Base-by-base conservation (phyloP, 2,888 invertebrate genomes). In the Ochlodes sylvanus region DNA sequence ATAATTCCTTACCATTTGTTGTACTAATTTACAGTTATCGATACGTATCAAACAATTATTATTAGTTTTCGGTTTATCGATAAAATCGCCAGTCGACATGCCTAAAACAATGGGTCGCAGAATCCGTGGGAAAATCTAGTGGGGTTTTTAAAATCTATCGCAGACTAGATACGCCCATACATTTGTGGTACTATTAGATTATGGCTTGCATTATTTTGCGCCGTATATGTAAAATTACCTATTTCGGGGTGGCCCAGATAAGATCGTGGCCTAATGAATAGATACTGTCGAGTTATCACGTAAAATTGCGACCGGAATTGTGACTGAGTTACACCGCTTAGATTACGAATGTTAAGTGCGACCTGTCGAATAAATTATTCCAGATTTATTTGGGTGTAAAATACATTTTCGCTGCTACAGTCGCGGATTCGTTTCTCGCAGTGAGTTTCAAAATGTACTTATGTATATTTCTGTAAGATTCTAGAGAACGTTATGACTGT, bases 61-160 rank as follows among this genome's bases (percentile, higher is more conserved):
- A 66, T 71, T 70, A 67, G 44, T 34, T 62, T 67, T 61, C 54
- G 42, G 44, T 55, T 62, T 79, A 86, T 88, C 86, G 87, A 88
- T 83, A 80, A 79, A 77, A 76, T 78, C 72, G 70, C 72, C 72
- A 58, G 9, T 15, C 19, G 14, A 50, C 89, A 78, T 78, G 81
- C 77, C 87, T 89, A 85, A 72, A 61, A 80, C 84, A 87, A 87
- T 82, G 81, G 75, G 76, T 79, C 44, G 75, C 77, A 73, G 80
- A 75, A 82, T 80, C 84, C 89, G 90, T 92, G 92, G 88, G 91
- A 92, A 90, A 88, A 88, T 88, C 82, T 75, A 76, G 71, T 70
- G 72, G 71, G 82, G 83, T 88, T 90, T 89, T 90, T 87, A 89
- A 88, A 87, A 88, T 81, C 80, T 76, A 79, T 71, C 80, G 77